Conservation (phyloP, 2,797 vertebrate species). For the Staurois parvus region DNA sequence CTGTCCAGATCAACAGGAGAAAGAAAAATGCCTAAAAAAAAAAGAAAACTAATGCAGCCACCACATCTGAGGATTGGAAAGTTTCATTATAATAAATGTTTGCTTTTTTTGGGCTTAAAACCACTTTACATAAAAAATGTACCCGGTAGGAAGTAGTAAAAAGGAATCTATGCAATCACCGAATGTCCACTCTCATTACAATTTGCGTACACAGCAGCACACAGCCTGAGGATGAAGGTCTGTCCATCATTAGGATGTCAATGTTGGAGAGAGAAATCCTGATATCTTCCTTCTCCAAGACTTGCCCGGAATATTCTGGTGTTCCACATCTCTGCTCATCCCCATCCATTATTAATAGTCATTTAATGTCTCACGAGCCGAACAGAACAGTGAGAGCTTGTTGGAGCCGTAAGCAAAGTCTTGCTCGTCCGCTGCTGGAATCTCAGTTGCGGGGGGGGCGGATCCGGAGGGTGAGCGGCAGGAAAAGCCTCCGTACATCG, state of each 20-base stretch:
- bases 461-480: conserved; percentile 11
- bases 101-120: too few species aligned
- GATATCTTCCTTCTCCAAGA: background rate
- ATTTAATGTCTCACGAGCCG: conserved; percentile 19
- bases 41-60: too few species aligned
- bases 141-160: too few species aligned
- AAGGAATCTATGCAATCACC: too few species aligned
- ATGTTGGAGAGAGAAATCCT: background rate
- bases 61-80: too few species aligned
- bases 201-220: too few species aligned
- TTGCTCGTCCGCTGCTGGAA: background rate
- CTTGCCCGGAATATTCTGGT: background rate
- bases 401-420: conserved; percentile 23
- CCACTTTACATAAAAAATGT: too few species aligned
- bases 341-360: conserved; percentile 36
- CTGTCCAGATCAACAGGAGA: too few species aligned
- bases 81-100: too few species aligned
- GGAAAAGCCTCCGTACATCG: background rate
- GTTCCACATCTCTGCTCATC: conserved; percentile 11
- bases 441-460: conserved; percentile 15
- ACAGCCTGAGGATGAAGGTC: too few species aligned
- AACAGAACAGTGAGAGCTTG: conserved; percentile 27
- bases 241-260: background rate
- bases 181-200: too few species aligned
- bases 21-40: too few species aligned